Percentiles rank a stretch among this genome's conserved stretches.
phyloP scores from a whole-genome alignment of 1,140 invertebrate genomes.

The Lamellibrachia luymesi region DNA sequence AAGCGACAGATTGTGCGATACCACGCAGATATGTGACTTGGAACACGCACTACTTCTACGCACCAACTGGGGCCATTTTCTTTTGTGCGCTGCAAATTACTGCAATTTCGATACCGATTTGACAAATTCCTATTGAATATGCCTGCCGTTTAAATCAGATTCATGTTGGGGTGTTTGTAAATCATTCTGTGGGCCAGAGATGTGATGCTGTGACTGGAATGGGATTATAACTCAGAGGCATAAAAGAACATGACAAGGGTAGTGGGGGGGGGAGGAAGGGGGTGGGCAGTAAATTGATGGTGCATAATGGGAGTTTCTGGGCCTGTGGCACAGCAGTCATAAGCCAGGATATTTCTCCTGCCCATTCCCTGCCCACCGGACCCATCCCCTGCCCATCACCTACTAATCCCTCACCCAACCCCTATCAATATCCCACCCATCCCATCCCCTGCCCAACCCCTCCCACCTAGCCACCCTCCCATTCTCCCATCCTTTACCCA shows the following conservation, averaged over 20 bases:
- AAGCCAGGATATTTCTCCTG: not conserved
- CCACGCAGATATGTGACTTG: not conserved
- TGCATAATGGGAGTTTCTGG: not conserved
- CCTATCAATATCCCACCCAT: not conserved
- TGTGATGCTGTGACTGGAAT: not conserved
- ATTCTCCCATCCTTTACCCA: not conserved
- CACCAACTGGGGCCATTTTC: not conserved
- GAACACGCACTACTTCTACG: not conserved
- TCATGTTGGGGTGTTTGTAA: not conserved
- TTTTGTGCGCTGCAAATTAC: not conserved
- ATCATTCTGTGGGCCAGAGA: not conserved
- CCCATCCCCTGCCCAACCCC: not conserved
- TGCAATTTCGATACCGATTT: not conserved
- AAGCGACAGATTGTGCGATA: not conserved
- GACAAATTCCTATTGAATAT: not conserved
- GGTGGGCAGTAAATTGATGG: not conserved
- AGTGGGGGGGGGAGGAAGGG: too few relatives aligned
- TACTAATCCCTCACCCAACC: not conserved
- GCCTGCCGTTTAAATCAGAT: not conserved
- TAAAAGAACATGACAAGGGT: not conserved
- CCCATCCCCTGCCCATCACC: not conserved
- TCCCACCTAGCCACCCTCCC: not conserved
- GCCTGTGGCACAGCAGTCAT: not conserved
- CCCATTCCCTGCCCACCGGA: too few relatives aligned
- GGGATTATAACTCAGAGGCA: not conserved